Evolutionary conservation across 2,113 vertebrate genomes (phyloP).

Genomic region (Rallus limicola): DNA sequence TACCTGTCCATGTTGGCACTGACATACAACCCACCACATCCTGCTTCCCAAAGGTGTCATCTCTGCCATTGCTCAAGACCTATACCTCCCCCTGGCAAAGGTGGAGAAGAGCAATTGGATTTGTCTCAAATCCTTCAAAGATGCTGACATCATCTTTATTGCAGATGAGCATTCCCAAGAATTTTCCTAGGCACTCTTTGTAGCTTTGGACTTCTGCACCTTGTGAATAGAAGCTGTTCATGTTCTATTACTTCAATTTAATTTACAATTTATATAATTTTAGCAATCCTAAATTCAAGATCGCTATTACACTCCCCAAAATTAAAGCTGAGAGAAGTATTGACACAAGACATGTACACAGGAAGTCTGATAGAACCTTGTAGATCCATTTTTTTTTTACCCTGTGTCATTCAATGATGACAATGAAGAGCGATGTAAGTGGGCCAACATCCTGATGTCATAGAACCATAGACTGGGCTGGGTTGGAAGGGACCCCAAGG

Average conservation of each 20-base stretch:
- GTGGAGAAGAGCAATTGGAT: neutral
- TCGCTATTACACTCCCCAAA: neutral
- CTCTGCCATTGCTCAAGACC: rapidly evolving
- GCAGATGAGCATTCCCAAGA: neutral
- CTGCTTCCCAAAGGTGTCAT: neutral
- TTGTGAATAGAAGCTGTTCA: neutral
- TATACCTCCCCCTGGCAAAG: neutral
- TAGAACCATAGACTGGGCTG: no score
- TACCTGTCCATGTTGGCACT: neutral
- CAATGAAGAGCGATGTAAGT: neutral
- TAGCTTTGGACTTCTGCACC: neutral
- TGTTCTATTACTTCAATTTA: neutral
- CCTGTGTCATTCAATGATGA: no score
- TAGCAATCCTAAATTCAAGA: neutral
- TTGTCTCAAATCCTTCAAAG: neutral
- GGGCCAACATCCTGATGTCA: neutral
- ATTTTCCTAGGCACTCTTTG: neutral
- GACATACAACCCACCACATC: neutral
- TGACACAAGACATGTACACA: neutral
- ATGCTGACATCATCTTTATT: neutral
- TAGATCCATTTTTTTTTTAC: neutral
- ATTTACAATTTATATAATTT: neutral
- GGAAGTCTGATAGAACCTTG: neutral
- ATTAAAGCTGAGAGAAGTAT: neutral
- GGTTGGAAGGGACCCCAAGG: no score